phyloP scores from a whole-genome alignment of 2,797 vertebrate genomes.

The Falco naumanni region DNA sequence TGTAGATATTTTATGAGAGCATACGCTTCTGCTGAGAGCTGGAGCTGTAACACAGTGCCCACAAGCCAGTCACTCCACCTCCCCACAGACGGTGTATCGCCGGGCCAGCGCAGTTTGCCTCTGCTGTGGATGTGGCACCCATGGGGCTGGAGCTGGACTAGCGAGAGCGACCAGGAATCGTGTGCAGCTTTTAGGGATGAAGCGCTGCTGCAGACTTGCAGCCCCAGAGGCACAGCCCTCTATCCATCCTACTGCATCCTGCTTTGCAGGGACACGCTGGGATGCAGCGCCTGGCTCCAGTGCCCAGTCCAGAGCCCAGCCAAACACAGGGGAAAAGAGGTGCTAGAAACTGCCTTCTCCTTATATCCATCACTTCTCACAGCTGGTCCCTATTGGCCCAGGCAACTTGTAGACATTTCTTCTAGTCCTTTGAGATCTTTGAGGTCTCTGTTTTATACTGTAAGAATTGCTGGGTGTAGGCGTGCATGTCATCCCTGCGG shows the following conservation, averaged over 20 bases:
- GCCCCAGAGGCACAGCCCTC: neutral
- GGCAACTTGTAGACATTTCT: neutral
- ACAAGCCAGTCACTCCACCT: neutral
- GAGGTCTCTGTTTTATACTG: neutral
- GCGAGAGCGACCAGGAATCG: neutral
- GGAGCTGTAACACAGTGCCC: neutral
- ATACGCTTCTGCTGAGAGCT: neutral
- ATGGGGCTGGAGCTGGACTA: neutral
- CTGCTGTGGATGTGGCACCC: neutral
- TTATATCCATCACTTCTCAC: neutral
- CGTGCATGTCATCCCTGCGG: rapidly evolving
- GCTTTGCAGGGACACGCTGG: neutral
- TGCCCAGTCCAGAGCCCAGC: neutral
- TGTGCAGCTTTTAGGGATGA: neutral
- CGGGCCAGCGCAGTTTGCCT: neutral
- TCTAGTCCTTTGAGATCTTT: neutral
- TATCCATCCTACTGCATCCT: neutral
- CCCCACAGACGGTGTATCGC: rapidly evolving
- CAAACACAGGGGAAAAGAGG: neutral
- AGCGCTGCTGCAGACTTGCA: rapidly evolving
- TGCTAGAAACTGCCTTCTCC: neutral
- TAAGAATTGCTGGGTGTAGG: neutral
- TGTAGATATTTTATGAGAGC: constrained; percentile 28
- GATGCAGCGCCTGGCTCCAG: neutral
- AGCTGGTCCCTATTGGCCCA: neutral